Evolutionary conservation across 2,888 invertebrate species (phyloP), one percentile per base, ranked within the genome.

Genomic region (Megaustenia siamemsis): DNA sequence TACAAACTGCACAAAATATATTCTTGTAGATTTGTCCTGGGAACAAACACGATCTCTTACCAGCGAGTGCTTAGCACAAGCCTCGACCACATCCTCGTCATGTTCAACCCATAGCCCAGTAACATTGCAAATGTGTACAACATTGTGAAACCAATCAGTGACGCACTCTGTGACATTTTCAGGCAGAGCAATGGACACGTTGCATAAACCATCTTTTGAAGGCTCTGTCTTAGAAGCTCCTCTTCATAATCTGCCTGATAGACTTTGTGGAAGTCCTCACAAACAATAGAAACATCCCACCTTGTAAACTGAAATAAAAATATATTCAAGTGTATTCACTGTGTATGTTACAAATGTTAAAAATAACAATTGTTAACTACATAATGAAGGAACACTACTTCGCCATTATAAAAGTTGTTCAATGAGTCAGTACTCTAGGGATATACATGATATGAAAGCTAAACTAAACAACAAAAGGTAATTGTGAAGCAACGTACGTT

Each of bases 1-100:
- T 79, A 40, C 79, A 79, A 15, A 79, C 24, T 43, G 79, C 79
- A 43, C 79, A 79, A 38, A 79, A 79, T 2, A 79, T 38, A 40
- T 79, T 79, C 6, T 38, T 60, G 38, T 28, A 63, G 43, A 21
- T 6, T n/a, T 4, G 28, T 66, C 32, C 6, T 21, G 5, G 35
- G 15, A 1, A 35, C 32, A 28, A n/a, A n/a, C 43, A 35, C 28
- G 35, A n/a, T 60, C 28, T 5, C 18, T 35, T 10, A 71, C 21
- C 3, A 21, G 10, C 18, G 18, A 21, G 12, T 32, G 40, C 8
- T 15, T 21, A 18, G 18, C 15, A 38, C 79, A 79, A 18, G 66
- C 38, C 21, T 38, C 32, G 12, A 63, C 66, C 5, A 79, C 43
- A 60, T 60, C 79, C 8, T 35, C 40, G 63, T 79, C 79, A 63